Base-by-base conservation (phyloP, 2,888 invertebrate genomes). In the Sialis lutaria region DNA sequence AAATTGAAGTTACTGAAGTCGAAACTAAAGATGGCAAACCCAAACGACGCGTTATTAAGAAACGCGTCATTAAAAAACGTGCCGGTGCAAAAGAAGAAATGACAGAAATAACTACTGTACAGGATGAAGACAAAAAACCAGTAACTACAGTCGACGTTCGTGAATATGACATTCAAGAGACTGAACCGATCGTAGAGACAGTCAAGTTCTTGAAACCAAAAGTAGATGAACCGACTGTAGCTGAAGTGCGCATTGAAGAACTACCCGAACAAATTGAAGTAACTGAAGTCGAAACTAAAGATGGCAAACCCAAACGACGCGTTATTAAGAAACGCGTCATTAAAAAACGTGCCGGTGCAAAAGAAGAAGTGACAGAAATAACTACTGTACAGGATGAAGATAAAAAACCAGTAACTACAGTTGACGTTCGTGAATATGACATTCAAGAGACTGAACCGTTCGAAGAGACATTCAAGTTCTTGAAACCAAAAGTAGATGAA, bases 311-410 rank as follows among this genome's bases (percentile, higher is more conserved):
- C 50, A 67, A 50, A 58, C 65, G 57, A 60, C 66, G 48, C 58
- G 60, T 64, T 33, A 51, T 65, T 4, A 67, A 62, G 50, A 69
- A 67, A 9, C 64, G 65, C 48, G 57, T 64, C 2, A 69, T 72
- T n/a, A 69, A 67, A 51, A 69, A 69, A 53, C 58, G 63, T 2
- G 55, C 61, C 42, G 63, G 59, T 50, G 50, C 57, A 40, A 62
- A 61, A 55, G 58, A 59, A 50, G 63, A 61, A 55, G 55, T 54
- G 13, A 56, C 64, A 8, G 59, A 63, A 54, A 60, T 62, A 33
- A 46, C 55, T 4, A 62, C 59, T 0, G 53, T 59, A 6, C 56
- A 61, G 48, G 60, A 60, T 51, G 60, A 60, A 31, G 58, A 54
- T 8, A 57, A 60, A n/a, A 52, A 53, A 8, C 61, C 64, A 0